A percentile compares a stretch with the other conserved stretches of the same genome.
These are phyloP conservation scores for Parazoanthus swiftii DNA, from an alignment of 92 coral and sea anemone genomes.

Conservation along the genomic window DNA sequence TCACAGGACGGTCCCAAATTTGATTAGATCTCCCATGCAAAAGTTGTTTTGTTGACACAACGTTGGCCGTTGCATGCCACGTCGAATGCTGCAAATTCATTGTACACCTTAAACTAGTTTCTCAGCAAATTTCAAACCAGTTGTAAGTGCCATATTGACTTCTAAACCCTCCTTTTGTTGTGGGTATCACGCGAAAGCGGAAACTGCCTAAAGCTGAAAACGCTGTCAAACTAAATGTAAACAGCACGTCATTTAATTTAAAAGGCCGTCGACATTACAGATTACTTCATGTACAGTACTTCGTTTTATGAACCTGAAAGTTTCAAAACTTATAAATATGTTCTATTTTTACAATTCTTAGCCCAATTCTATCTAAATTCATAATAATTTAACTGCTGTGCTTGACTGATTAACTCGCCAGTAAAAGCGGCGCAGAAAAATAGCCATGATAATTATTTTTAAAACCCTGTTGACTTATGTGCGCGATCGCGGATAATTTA, in stretches of 20 bases:
- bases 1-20: too few species aligned
- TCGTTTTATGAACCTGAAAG: too few species aligned
- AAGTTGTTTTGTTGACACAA: background rate
- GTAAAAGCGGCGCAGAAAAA: background rate
- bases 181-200: background rate
- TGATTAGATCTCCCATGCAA: too few species aligned
- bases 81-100: background rate
- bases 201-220: too few species aligned
- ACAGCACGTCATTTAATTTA: background rate
- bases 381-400: background rate
- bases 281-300: too few species aligned
- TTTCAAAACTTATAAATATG: too few species aligned
- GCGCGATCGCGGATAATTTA: background rate
- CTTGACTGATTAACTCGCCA: background rate
- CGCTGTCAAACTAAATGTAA: background rate
- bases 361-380: too few species aligned
- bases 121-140: background rate
- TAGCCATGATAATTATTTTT: too few species aligned
- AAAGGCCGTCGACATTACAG: too few species aligned
- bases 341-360: too few species aligned
- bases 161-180: background rate
- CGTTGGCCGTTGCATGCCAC: background rate
- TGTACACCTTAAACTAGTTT: too few species aligned
- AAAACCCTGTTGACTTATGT: background rate
- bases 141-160: too few species aligned